Evolutionary conservation across 2,797 vertebrate species (phyloP).

Genomic region (Cetoscarus ocellatus): DNA sequence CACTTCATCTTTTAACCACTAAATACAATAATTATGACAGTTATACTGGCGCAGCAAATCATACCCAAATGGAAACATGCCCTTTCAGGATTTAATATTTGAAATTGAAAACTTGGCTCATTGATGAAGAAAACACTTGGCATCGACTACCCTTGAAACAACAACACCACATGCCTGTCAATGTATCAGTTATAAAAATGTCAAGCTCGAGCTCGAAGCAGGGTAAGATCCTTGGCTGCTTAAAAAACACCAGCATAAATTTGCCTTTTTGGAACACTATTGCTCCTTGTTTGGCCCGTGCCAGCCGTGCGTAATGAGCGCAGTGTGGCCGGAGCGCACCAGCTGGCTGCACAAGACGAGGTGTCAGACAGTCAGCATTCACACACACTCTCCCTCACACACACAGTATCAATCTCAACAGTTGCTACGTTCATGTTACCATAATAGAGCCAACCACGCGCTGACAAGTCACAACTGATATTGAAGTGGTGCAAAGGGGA

Average conservation of each 20-base stretch:
- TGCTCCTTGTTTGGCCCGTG: conserved; percentile 28
- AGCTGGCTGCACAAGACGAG: conserved; percentile 27
- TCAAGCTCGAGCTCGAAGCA: not conserved
- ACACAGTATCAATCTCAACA: conserved; percentile 13
- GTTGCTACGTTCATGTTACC: conserved; percentile 30
- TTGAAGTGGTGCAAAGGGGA: not conserved
- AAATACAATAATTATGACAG: not conserved
- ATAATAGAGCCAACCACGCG: conserved; percentile 33
- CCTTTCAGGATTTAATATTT: not conserved
- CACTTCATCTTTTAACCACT: not conserved
- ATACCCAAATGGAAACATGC: not conserved
- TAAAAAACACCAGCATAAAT: conserved; percentile 2
- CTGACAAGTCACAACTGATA: conserved; percentile 43
- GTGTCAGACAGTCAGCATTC: conserved; percentile 28
- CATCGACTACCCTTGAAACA: not conserved
- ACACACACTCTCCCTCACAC: conserved; percentile 2
- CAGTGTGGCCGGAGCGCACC: conserved; percentile 50
- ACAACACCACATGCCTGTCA: not conserved
- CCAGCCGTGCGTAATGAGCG: conserved; percentile 59
- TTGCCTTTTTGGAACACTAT: not conserved
- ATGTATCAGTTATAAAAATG: not conserved
- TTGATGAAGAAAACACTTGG: conserved; percentile 4
- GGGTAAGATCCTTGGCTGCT: not conserved
- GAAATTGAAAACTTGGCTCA: not conserved
- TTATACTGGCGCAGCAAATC: not conserved